phyloP scores from a whole-genome alignment of 2,888 invertebrate genomes.

The Syrphus vitripennis region DNA sequence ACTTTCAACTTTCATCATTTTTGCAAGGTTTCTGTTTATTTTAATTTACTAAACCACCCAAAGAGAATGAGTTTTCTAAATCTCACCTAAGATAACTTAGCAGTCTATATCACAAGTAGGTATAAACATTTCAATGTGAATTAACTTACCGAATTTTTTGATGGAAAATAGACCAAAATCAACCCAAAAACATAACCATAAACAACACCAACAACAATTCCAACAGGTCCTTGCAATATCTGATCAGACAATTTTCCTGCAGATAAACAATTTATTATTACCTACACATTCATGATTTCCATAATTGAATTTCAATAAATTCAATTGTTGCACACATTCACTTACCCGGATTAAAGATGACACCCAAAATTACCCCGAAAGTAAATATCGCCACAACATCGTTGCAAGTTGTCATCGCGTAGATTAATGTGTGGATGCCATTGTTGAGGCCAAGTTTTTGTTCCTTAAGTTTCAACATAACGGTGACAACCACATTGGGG shows the following conservation, averaged over 20 bases:
- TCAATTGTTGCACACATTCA: slow-evolving; percentile 36
- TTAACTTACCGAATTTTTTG: slow-evolving; percentile 78
- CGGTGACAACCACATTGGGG: slow-evolving; percentile 88
- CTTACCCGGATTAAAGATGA: slow-evolving; percentile 85
- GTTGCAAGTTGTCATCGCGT: slow-evolving; percentile 84
- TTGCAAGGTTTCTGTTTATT: too few species aligned
- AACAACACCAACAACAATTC: slow-evolving; percentile 84
- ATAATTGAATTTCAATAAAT: slow-evolving; percentile 23
- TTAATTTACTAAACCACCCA: too few species aligned
- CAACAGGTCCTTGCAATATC: slow-evolving; percentile 83
- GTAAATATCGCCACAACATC: slow-evolving; percentile 89
- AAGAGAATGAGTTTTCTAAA: too few species aligned
- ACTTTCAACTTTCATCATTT: too few species aligned
- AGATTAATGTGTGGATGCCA: slow-evolving; percentile 88
- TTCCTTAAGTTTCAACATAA: slow-evolving; percentile 85
- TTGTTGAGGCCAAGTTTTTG: slow-evolving; percentile 85
- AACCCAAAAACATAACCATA: slow-evolving; percentile 84
- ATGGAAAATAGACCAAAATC: slow-evolving; percentile 85
- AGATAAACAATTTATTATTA: neutral
- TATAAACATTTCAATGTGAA: neutral
- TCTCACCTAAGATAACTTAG: too few species aligned
- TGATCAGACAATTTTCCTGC: slow-evolving; percentile 81
- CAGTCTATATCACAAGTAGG: too few species aligned
- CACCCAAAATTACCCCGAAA: slow-evolving; percentile 86
- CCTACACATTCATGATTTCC: neutral